phyloP scores from a whole-genome alignment of 2,888 invertebrate genomes.

The Laspeyria flexula region DNA sequence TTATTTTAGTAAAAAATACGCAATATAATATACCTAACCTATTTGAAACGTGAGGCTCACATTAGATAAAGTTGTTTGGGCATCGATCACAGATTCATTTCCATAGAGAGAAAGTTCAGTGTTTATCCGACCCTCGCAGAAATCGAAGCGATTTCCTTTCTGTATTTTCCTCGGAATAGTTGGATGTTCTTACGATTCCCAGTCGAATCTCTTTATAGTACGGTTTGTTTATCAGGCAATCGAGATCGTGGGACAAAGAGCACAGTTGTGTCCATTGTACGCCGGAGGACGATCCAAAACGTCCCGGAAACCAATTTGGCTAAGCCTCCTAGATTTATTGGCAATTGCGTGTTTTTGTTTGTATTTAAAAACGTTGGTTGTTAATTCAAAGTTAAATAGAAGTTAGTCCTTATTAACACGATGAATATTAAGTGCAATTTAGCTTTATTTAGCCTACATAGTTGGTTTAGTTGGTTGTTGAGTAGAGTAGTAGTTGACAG shows the following conservation, averaged over 20 bases:
- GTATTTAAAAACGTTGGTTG: constrained; percentile 32
- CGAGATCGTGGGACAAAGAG: constrained; percentile 62
- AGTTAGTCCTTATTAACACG: constrained; percentile 29
- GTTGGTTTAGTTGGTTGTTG: too few relatives aligned
- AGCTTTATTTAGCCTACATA: neutral
- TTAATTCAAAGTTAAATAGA: constrained; percentile 41
- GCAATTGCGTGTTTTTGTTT: constrained; percentile 34
- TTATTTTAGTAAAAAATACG: neutral
- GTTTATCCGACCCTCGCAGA: constrained; percentile 47
- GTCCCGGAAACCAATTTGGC: constrained; percentile 57
- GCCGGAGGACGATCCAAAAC: constrained; percentile 54
- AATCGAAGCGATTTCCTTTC: constrained; percentile 51
- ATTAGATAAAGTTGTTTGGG: constrained; percentile 36
- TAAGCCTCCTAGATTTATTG: constrained; percentile 40
- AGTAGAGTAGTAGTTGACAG: too few relatives aligned
- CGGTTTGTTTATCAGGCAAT: constrained; percentile 63
- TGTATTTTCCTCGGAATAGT: constrained; percentile 60
- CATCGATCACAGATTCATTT: constrained; percentile 54
- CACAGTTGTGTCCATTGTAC: constrained; percentile 53
- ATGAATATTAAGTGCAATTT: constrained; percentile 25
- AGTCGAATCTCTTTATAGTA: constrained; percentile 58
- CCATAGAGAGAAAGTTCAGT: constrained; percentile 44
- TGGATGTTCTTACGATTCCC: constrained; percentile 55
- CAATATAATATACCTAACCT: neutral
- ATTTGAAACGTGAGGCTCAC: too few relatives aligned